Conservation (phyloP, 2,113 vertebrate species). For the Chloropsis cyanopogon region DNA sequence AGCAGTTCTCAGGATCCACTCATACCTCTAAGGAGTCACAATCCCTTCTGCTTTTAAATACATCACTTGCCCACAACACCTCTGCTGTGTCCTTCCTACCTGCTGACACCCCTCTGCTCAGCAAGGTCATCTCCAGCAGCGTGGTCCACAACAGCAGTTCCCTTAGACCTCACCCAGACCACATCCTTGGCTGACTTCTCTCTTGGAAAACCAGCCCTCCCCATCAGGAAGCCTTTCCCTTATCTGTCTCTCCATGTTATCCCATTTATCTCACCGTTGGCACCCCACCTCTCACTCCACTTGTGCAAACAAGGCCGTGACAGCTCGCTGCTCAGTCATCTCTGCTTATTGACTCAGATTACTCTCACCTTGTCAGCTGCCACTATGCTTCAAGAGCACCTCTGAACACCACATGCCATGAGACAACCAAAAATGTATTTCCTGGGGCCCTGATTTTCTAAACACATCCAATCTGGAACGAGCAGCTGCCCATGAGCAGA, state of each 20-base stretch:
- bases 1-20: background rate
- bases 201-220: background rate
- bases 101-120: accelerated
- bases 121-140: background rate
- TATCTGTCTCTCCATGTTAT: background rate
- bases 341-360: background rate
- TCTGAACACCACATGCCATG: background rate
- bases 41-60: background rate
- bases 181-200: background rate
- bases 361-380: background rate
- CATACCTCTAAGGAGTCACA: background rate
- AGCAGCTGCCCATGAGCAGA: background rate
- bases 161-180: background rate
- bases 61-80: background rate
- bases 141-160: accelerated
- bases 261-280: background rate
- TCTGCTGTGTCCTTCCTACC: background rate
- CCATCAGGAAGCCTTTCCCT: background rate
- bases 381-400: background rate
- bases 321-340: background rate
- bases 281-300: background rate
- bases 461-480: background rate
- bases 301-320: background rate
- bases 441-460: background rate
- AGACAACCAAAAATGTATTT: background rate